A percentile compares a stretch with the other conserved stretches of the same genome.
Conservation (phyloP, 2,797 vertebrate species). For the Propithecus perrieri region DNA sequence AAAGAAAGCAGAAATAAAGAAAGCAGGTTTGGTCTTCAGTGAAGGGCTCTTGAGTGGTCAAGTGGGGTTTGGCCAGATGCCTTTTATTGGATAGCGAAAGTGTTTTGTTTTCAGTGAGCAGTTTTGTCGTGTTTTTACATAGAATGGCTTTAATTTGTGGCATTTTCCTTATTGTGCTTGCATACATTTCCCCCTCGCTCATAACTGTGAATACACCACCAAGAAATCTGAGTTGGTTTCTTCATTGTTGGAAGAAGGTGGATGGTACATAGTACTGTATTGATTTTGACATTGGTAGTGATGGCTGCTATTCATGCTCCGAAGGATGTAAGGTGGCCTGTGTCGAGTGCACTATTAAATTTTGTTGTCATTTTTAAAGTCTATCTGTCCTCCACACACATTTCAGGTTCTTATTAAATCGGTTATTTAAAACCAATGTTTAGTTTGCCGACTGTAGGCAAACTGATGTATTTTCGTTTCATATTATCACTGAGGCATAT, state of each 20-base stretch:
- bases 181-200: background rate
- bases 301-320: slow-evolving; percentile 40
- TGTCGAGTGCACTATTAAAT: background rate
- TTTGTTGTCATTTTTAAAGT: background rate
- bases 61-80: background rate
- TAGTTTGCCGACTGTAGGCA: background rate
- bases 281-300: slow-evolving; percentile 70
- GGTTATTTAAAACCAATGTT: background rate
- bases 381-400: background rate
- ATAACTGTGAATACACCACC: background rate
- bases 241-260: background rate
- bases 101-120: background rate
- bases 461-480: background rate
- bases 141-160: background rate
- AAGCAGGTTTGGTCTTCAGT: background rate
- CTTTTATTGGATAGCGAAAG: background rate
- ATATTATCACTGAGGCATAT: background rate
- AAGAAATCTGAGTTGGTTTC: slow-evolving; percentile 11
- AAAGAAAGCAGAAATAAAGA: slow-evolving; percentile 13
- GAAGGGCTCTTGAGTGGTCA: background rate
- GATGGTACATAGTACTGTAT: background rate
- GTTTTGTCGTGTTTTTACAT: background rate
- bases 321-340: slow-evolving; percentile 35
- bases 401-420: background rate
- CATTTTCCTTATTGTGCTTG: background rate